Evolutionary conservation across 2,113 vertebrate genomes (phyloP), one percentile per base, ranked within the genome.

Genomic region (Dascyllus trimaculatus): DNA sequence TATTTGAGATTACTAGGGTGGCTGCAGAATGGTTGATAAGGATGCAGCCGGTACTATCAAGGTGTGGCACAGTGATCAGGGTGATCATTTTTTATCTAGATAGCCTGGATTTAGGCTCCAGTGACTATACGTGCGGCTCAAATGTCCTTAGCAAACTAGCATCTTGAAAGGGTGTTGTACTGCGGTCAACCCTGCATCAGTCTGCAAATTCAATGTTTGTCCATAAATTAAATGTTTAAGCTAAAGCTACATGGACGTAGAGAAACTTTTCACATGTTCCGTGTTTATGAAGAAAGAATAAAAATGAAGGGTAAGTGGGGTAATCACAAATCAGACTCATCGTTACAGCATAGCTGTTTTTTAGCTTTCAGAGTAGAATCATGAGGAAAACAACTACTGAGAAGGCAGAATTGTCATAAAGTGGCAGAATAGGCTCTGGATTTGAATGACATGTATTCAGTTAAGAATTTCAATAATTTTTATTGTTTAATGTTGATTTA

Each of bases 11-110:
- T 11, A 32, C 25, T 43, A 32, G 2, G 25, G 35, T 18, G 21
- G n/a, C 51, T 65, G 62, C 26, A 61, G 77, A 64, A 26, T 35
- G 38, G 24, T 22, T 64, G 72, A 86, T 85, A 81, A 77, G 66
- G 38, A 62, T 21, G 40, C 11, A 65, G 25, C n/a, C 58, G 19
- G 24, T 38, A 11, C 59, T 65, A 46, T 58, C 21, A 75, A 69
- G 80, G 80, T 72, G 85, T 61, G 51, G 21, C 35, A 18, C 32
- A 53, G 45, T 62, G 81, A 81, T 80, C 74, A 71, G 15, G 13
- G 45, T 14, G 21, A 79, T 72, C 21, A 29, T 40, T 21, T 48
- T 26, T 38, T 5, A n/a, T 29, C 11, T 13, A 11, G 5, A 66
- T 49, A n/a, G 17, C 26, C 49, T 49, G 53, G 0, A 17, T 61